These are phyloP conservation scores for Eristalinus aeneus DNA, from an alignment of 2,888 invertebrate species.

Conservation along the genomic window DNA sequence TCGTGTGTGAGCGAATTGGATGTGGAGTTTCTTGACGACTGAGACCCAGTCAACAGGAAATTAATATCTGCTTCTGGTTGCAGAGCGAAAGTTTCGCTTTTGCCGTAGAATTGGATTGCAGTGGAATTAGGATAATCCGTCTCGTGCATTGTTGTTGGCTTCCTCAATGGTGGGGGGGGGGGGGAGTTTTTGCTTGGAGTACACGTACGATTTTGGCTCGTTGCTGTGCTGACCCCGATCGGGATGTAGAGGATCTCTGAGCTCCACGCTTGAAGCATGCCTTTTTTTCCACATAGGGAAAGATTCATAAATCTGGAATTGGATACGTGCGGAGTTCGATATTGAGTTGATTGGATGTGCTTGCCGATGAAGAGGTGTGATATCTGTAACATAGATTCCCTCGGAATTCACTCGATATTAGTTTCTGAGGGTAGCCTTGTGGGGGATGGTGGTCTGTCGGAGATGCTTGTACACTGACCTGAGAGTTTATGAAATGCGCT, in stretches of 20 bases:
- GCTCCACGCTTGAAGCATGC: constrained; percentile 28
- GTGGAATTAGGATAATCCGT: constrained; percentile 58
- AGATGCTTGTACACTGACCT: neutral
- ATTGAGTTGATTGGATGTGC: constrained; percentile 54
- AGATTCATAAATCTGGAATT: constrained; percentile 55
- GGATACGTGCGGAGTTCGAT: constrained; percentile 60
- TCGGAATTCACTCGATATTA: neutral
- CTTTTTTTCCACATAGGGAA: neutral
- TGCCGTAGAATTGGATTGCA: constrained; percentile 52
- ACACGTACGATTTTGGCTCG: constrained; percentile 18
- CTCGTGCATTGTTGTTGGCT: constrained; percentile 66
- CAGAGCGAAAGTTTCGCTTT: constrained; percentile 28
- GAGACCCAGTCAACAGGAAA: constrained; percentile 67
- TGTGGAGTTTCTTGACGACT: too few relatives aligned
- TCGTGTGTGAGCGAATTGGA: neutral
- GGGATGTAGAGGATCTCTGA: constrained; percentile 18
- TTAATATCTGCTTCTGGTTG: constrained; percentile 59
- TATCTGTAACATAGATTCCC: constrained; percentile 11
- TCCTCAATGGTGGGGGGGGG: constrained; percentile 13
- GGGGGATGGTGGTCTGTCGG: neutral
- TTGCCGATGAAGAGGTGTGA: constrained; percentile 21
- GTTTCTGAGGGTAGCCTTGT: neutral
- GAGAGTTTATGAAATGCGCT: neutral
- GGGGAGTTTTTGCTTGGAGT: constrained; percentile 16
- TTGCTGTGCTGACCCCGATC: constrained; percentile 33